phyloP scores from a whole-genome alignment of 2,113 vertebrate species.

The Chloroceryle aenea region DNA sequence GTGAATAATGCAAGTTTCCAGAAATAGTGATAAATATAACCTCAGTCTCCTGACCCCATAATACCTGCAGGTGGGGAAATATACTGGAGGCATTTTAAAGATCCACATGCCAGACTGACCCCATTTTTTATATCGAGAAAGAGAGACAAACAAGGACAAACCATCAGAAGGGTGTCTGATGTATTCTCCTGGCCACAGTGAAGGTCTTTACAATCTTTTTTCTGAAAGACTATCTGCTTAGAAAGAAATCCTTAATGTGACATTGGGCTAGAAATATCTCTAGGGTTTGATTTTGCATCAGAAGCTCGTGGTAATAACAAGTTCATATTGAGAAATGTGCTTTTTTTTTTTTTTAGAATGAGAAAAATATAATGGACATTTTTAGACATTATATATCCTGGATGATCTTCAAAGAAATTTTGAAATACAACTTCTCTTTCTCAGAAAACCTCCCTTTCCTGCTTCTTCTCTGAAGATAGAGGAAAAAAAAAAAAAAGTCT shows the following conservation, averaged over 20 bases:
- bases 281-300: neutral
- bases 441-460: neutral
- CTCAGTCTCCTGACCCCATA: neutral
- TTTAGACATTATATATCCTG: neutral
- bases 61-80: slow-evolving; percentile 8
- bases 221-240: neutral
- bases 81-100: slow-evolving; percentile 43
- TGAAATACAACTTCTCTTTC: neutral
- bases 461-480: neutral
- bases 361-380: neutral
- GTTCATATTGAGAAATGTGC: neutral
- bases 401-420: neutral
- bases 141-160: slow-evolving; percentile 46
- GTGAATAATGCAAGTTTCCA: slow-evolving; percentile 39
- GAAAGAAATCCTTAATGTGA: neutral
- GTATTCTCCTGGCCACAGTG: slow-evolving; percentile 2
- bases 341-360: neutral
- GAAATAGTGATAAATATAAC: slow-evolving; percentile 41
- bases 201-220: neutral
- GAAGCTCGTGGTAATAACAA: neutral
- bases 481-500: neutral
- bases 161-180: slow-evolving; percentile 41
- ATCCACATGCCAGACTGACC: slow-evolving; percentile 8
- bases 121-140: slow-evolving; percentile 38
- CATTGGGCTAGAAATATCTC: neutral